Evolutionary conservation across 2,113 vertebrate genomes (phyloP), one percentile per base, ranked within the genome.

Genomic region (Syngnathus floridae): DNA sequence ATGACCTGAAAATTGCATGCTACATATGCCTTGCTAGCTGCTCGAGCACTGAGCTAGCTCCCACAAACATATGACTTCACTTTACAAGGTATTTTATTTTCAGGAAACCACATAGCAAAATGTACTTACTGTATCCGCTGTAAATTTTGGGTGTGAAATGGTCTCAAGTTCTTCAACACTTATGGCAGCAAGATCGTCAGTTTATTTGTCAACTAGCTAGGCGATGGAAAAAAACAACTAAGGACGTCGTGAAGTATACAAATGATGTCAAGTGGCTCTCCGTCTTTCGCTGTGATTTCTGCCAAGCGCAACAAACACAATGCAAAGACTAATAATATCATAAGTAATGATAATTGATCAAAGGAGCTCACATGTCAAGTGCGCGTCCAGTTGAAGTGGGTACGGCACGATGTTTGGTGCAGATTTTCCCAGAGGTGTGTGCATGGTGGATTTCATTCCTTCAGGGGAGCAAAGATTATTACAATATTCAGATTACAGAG

Each of bases 401-500:
- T 65, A 75, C 71, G n/a, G 38, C 60, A 56, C 14, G 61, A 81
- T 78, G 79, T 79, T 81, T 63, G 4, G 10, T 31, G 11, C 76
- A 59, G 78, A 81, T 78, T 66, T 73, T 83, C 77, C 84, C 81
- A 67, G 69, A 85, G 82, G 82, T 84, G 68, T 80, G 80, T 78
- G 80, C 68, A 59, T 77, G 76, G 75, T 46, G 77, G 74, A 81
- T 81, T 86, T 84, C 76, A 75, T 90, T 90, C 89, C 89, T 87
- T 82, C 87, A 91, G 87, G 88, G 87, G 76, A 86, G 81, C 84
- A 85, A 83, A 88, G 80, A 88, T 89, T 91, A 91, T 91, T 91
- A 90, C 87, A 91, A 89, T 91, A 90, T 91, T 90, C 91, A 89
- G 88, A 91, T 92, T 91, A 91, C 86, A 84, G 80, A 88, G 90